These are phyloP conservation scores for Baronia brevicornis DNA, from an alignment of 2,888 invertebrate species.

Conservation along the genomic window DNA sequence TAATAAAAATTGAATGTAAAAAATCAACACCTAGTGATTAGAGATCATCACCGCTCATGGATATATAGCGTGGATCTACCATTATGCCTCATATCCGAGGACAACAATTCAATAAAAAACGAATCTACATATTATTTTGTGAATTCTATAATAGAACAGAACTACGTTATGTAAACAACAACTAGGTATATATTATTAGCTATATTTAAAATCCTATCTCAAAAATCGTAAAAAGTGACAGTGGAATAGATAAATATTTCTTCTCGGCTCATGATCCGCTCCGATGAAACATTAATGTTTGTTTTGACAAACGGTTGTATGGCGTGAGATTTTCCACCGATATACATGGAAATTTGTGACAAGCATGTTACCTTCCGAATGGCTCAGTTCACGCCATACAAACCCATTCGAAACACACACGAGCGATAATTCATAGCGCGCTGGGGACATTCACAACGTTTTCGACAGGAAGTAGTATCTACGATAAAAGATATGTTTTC, in stretches of 20 bases:
- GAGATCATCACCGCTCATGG: no score
- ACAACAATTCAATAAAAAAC: no score
- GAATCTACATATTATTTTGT: no score
- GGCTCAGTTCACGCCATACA: conserved; percentile 26
- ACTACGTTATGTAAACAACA: no score
- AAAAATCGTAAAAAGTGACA: conserved; percentile 20
- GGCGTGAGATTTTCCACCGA: conserved; percentile 22
- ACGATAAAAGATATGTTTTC: conserved; percentile 2
- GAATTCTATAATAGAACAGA: no score
- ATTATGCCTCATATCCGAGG: no score
- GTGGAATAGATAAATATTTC: conserved; percentile 15
- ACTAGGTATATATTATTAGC: no score
- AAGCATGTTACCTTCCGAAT: conserved; percentile 26
- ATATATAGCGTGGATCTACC: no score
- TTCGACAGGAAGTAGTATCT: no score
- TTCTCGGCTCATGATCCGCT: conserved; percentile 17
- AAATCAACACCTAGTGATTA: no score
- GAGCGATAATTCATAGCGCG: conserved; percentile 13
- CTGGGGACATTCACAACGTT: conserved; percentile 15
- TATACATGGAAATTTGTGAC: conserved; percentile 26
- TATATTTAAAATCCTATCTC: no score
- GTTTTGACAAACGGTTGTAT: conserved; percentile 22
- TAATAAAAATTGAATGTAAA: no score
- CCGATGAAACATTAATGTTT: conserved; percentile 7
- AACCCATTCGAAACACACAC: conserved; percentile 15